Base-by-base conservation (phyloP, 2,113 vertebrate species). In the Phylloscopus trochiloides region DNA sequence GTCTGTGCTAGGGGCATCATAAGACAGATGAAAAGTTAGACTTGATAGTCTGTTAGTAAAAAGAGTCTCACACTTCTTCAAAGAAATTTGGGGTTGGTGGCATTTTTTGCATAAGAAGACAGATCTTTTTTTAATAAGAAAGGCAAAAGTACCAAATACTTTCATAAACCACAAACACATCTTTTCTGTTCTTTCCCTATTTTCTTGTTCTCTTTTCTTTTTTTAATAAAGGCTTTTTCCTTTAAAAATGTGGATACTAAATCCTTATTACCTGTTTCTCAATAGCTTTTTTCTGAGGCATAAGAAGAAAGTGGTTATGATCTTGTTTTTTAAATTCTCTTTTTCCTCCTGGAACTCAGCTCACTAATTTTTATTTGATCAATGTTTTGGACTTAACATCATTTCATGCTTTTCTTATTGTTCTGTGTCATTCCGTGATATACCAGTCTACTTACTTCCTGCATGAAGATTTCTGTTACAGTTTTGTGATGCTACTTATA, bases 381-480 rank as follows among this genome's bases (percentile, higher is more conserved):
- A 38, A 5, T 71, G 38, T 76, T 40, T 45, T 72, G 40, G 38
- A 31, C 9, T 21, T 67, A 38, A 29, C 19, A 58, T 68, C 4
- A 14, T 85, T 80, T 9, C 5, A 4, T 54, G 5, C 15, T 68
- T 90, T 68, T 15, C 22, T 58, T 77, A 8, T 25, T 54, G 5
- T 25, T 13, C 17, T 55, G 3, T 32, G 7, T 50, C 26, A 24
- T 59, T 90, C 50, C 2, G 9, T 85, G 32, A 32, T 1, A 0
- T 42, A 29, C 25, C 6, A 36, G 26, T 66, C 9, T 45, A 7
- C 7, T 61, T 66, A 22, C 1, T 8, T 90, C 9, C 10, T 38
- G 1, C 21, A 8, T 43, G 40, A 28, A 50, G 3, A 0, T 32
- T 79, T 83, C 48, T 48, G 18, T 51, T 79, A 18, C 0, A 0